Conservation (phyloP, 2,888 invertebrate species). For the Ennomos quercinarius region DNA sequence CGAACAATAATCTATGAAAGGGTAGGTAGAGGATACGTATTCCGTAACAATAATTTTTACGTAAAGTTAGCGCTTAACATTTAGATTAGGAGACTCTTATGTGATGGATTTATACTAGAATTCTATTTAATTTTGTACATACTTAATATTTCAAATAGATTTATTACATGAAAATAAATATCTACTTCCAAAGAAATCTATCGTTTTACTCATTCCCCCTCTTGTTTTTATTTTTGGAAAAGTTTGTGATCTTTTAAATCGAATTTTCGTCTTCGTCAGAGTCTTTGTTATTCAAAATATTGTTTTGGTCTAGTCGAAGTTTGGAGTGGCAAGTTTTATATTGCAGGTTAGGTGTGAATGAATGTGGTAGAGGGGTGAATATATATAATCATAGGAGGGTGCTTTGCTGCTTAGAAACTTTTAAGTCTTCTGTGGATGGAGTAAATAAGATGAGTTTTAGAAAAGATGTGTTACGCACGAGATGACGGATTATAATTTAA, state of each 20-base stretch:
- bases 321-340: conserved; percentile 51
- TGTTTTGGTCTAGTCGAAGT: conserved; percentile 42
- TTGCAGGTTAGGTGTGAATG: conserved; percentile 19
- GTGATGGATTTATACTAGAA: conserved; percentile 61
- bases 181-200: conserved; percentile 31
- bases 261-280: conserved; percentile 44
- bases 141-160: conserved; percentile 46
- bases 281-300: conserved; percentile 50
- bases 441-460: too few relatives aligned
- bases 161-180: conserved; percentile 58
- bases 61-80: conserved; percentile 44
- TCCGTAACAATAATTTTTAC: conserved; percentile 3
- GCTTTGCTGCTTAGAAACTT: neutral
- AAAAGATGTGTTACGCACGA: too few relatives aligned
- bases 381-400: conserved; percentile 37
- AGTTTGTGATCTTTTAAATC: conserved; percentile 41
- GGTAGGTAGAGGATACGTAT: neutral
- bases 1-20: too few relatives aligned
- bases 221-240: conserved; percentile 1
- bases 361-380: conserved; percentile 45
- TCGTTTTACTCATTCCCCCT: conserved; percentile 9
- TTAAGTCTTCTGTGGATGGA: neutral
- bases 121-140: conserved; percentile 63
- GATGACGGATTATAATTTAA: too few relatives aligned
- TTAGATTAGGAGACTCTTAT: conserved; percentile 53